Evolutionary conservation across 2,888 invertebrate species (phyloP), one percentile per base, ranked within the genome.

Genomic region (Nymphalis urticae): DNA sequence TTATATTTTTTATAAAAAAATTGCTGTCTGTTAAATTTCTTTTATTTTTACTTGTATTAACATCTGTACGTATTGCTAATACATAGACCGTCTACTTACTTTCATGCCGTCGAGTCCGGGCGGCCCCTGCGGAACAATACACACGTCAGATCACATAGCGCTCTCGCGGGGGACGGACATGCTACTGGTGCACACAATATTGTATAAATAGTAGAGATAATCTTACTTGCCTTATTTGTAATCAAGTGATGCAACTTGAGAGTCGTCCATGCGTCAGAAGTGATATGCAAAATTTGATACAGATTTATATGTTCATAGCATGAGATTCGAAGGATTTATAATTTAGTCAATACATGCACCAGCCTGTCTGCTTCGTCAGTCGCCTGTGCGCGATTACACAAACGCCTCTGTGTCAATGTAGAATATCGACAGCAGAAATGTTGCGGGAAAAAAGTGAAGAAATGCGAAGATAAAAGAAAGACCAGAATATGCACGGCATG

Each of bases 51-150:
- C 10, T 42, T 42, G 42, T 4, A 3, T 42, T 13, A 0, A 53
- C 0, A 13, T 16, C 5, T 6, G 21, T 8, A 53, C 6, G 16
- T 21, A 1, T n/a, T n/a, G n/a, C n/a, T n/a, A n/a, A n/a, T n/a
- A n/a, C n/a, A n/a, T n/a, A n/a, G n/a, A n/a, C 13, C 10, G 59
- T 8, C 17, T 72, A 93, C 95, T 95, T 94, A 97, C 97, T 96
- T 98, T 98, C 97, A 98, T 97, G 89, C 98, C 98, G 93, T 98
- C 98, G 90, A 98, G 95, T 89, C 98, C 98, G 75, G 97, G 96
- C 78, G 97, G 96, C 87, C 98, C 98, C 98, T 98, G 95, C 92
- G 85, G 83, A 94, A 94, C 90, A 94, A 94, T 91, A 88, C 75
- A 80, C 74, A 69, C 67, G 80, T 86, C 73, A 85, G 79, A 27